These are phyloP conservation scores for Orientallactaga sibirica DNA, from an alignment of 2,797 vertebrate genomes.

Conservation along the genomic window DNA sequence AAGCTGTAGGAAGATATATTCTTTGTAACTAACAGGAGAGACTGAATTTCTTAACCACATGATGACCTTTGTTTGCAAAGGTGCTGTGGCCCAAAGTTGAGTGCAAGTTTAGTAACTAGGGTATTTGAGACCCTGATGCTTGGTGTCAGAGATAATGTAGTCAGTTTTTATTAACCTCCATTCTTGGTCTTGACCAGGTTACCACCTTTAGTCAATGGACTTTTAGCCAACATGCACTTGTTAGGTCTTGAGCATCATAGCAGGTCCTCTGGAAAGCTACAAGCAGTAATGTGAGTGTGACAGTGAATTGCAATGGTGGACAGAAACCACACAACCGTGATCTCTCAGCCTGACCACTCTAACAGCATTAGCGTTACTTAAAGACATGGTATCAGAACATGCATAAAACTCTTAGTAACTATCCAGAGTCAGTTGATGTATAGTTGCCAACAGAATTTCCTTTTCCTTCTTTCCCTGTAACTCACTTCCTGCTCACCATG, in stretches of 20 bases:
- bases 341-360: not conserved
- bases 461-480: not conserved
- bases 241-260: not conserved
- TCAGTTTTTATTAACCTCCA: constrained; percentile 20
- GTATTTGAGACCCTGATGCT: not conserved
- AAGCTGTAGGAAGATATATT: constrained; percentile 31
- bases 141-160: constrained; percentile 35
- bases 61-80: constrained; percentile 54
- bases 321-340: not conserved
- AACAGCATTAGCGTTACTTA: not conserved
- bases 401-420: not conserved
- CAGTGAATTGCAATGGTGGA: not conserved
- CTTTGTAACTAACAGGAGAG: not conserved
- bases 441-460: not conserved
- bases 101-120: constrained; percentile 9
- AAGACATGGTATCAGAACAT: not conserved
- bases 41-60: constrained; percentile 2
- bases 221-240: constrained; percentile 37
- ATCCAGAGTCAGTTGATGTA: not conserved
- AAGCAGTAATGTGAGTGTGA: not conserved
- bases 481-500: not conserved
- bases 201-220: constrained; percentile 68
- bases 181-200: constrained; percentile 26
- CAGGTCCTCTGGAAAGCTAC: not conserved
- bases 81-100: constrained; percentile 22